A percentile compares a stretch with the other conserved stretches of the same genome.
Conservation (phyloP, 2,113 vertebrate species). For the Hemibates koningsi region DNA sequence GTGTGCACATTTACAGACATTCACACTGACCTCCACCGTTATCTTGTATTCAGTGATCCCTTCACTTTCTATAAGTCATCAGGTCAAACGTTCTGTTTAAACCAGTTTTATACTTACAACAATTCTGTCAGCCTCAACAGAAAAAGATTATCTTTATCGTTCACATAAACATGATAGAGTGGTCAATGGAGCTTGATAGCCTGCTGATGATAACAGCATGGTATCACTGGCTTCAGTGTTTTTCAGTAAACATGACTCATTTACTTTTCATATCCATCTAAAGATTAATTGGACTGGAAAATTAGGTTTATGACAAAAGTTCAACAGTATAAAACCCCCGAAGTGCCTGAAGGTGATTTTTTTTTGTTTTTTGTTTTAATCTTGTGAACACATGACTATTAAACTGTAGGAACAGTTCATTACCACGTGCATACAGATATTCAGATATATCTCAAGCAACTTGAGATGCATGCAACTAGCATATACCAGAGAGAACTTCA, state of each 20-base stretch:
- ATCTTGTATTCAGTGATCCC: not conserved
- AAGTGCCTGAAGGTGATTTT: not conserved
- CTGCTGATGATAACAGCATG: not conserved
- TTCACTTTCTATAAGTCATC: not conserved
- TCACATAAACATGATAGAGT: not conserved
- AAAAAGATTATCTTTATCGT: not conserved
- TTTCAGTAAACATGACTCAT: not conserved
- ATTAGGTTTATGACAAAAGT: not conserved
- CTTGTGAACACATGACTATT: not conserved
- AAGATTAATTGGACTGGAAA: not conserved
- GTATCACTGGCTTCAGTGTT: not conserved
- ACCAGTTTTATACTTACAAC: not conserved
- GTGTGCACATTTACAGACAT: not conserved
- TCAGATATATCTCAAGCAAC: not conserved
- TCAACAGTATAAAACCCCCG: not conserved
- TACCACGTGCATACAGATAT: not conserved
- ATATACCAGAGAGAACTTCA: not conserved
- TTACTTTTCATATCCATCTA: not conserved
- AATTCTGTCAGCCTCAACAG: not conserved
- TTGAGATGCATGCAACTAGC: not conserved
- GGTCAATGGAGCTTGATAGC: not conserved
- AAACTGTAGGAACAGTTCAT: not conserved
- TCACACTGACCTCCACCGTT: not conserved
- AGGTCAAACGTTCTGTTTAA: not conserved
- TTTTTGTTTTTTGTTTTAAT: not conserved